Evolutionary conservation across 2,888 invertebrate species (phyloP).

Genomic region (Pollenia amentaria): DNA sequence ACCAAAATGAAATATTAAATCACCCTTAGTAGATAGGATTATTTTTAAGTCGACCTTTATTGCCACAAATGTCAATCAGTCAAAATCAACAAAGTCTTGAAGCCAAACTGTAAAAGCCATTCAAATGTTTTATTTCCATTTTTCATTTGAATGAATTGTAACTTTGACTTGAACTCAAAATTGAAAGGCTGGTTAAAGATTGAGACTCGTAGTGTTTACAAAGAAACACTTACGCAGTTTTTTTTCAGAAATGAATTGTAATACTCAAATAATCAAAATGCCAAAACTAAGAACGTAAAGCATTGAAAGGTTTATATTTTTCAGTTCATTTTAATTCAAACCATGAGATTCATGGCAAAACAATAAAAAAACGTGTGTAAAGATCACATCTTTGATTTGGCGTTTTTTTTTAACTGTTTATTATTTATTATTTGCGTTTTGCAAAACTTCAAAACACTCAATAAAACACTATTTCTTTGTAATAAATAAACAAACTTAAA

Average conservation of each 20-base stretch:
- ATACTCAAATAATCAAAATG: constrained; percentile 24
- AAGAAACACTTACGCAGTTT: constrained; percentile 63
- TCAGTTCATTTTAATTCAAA: constrained; percentile 2
- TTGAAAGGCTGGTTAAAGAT: constrained; percentile 56
- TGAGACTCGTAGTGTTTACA: neutral
- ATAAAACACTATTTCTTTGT: constrained; percentile 12
- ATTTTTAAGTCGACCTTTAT: constrained; percentile 33
- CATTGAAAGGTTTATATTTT: constrained; percentile 25
- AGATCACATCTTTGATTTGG: constrained; percentile 65
- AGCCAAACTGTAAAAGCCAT: constrained; percentile 47
- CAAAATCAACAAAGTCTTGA: constrained; percentile 36
- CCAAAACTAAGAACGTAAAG: constrained; percentile 51
- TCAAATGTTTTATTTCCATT: constrained; percentile 60
- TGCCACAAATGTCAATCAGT: constrained; percentile 58
- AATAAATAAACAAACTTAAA: neutral
- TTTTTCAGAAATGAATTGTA: constrained; percentile 6
- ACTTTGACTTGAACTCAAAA: constrained; percentile 62
- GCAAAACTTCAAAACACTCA: constrained; percentile 67
- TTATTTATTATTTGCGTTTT: constrained; percentile 68
- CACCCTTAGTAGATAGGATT: neutral
- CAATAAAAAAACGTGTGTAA: constrained; percentile 62
- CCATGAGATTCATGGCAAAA: constrained; percentile 58
- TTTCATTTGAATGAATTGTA: constrained; percentile 64
- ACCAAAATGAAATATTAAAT: no score
- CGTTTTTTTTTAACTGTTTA: constrained; percentile 20